phyloP scores from a whole-genome alignment of 2,797 vertebrate genomes.

The Gadopsis bispinosus region DNA sequence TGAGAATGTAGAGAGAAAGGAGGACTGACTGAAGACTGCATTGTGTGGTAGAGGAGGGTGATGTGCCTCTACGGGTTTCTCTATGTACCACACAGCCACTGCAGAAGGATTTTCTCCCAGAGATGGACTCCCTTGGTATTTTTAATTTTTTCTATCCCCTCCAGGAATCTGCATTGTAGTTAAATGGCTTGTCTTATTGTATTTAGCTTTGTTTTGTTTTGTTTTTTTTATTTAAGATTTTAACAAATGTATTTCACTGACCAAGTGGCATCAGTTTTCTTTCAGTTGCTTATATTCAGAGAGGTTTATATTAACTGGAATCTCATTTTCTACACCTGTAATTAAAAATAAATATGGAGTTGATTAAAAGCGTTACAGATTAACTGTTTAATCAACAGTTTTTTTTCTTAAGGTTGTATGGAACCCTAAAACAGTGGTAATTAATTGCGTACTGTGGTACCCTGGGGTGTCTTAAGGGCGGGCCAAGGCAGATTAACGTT shows the following conservation, averaged over 20 bases:
- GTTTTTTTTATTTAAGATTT: constrained; percentile 47
- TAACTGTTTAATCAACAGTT: constrained; percentile 27
- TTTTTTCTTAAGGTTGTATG: not conserved
- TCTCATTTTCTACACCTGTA: constrained; percentile 67
- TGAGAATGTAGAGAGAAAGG: constrained; percentile 37
- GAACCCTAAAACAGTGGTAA: not conserved
- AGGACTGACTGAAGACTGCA: constrained; percentile 40
- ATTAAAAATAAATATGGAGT: constrained; percentile 36
- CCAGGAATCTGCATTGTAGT: constrained; percentile 51
- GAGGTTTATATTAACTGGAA: constrained; percentile 41
- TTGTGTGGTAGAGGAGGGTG: constrained; percentile 18
- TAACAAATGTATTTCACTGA: constrained; percentile 41
- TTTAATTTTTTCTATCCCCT: constrained; percentile 12
- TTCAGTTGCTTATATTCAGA: constrained; percentile 47
- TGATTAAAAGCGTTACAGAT: constrained; percentile 66
- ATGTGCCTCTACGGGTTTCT: constrained; percentile 11
- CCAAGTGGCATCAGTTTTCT: constrained; percentile 18
- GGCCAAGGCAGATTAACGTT: not conserved
- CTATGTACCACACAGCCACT: constrained; percentile 43
- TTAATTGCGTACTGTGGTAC: not conserved
- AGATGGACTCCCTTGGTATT: constrained; percentile 28
- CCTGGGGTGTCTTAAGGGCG: not conserved
- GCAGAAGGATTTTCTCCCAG: constrained; percentile 38
- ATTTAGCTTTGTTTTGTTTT: not conserved
- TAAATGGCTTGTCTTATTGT: constrained; percentile 65